Conservation (phyloP, 2,113 vertebrate species). For the Pleuronectes platessa region DNA sequence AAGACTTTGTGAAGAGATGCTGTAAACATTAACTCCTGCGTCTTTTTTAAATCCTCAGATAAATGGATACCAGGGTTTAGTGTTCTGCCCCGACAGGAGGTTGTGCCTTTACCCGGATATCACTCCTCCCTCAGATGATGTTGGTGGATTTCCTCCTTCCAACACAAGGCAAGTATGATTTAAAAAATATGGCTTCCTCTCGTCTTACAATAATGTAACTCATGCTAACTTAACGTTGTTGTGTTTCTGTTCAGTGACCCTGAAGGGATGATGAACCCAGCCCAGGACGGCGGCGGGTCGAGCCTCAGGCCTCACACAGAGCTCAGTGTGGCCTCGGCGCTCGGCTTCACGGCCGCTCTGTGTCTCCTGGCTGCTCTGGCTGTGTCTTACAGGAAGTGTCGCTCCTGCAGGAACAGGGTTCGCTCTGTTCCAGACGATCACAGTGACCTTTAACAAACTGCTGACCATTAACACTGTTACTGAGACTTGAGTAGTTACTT, state of each 20-base stretch:
- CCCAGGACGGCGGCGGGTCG: constrained; percentile 3
- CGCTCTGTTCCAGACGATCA: constrained; percentile 34
- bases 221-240: not conserved
- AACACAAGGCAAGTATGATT: constrained; percentile 54
- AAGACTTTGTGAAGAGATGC: no score
- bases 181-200: not conserved
- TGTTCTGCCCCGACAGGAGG: constrained; percentile 81
- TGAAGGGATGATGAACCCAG: not conserved
- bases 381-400: constrained; percentile 42
- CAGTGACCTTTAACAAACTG: not conserved
- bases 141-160: constrained; percentile 30
- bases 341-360: constrained; percentile 43
- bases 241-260: constrained; percentile 39
- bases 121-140: constrained; percentile 33
- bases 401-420: constrained; percentile 50
- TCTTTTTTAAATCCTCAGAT: constrained; percentile 68
- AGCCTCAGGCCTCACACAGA: not conserved
- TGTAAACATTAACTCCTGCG: not conserved
- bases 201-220: accelerated
- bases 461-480: no score
- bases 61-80: constrained; percentile 76
- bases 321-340: not conserved
- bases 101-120: constrained; percentile 74
- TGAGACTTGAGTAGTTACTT: not conserved
- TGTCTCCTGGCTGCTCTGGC: constrained; percentile 51